Evolutionary conservation across 2,113 vertebrate genomes (phyloP).

Genomic region (Charina bottae): DNA sequence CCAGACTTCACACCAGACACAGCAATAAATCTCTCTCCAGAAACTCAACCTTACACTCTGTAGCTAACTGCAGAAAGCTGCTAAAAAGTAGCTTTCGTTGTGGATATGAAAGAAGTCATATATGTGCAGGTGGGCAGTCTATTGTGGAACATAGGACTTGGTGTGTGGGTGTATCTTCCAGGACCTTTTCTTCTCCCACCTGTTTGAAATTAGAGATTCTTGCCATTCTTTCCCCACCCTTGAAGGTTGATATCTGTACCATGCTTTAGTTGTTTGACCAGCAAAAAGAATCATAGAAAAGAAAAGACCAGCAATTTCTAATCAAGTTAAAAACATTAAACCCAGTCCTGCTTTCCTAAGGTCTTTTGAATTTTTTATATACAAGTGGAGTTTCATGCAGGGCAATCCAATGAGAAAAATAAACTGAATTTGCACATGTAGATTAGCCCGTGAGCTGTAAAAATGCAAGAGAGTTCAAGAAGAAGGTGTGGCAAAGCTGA

Average conservation of each 20-base stretch:
- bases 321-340: no score
- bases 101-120: background rate
- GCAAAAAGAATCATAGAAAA: no score
- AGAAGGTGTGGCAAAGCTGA: background rate
- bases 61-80: no score
- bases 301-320: no score
- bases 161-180: no score
- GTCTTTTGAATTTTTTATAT: background rate
- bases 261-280: no score
- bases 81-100: background rate
- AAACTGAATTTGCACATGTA: background rate
- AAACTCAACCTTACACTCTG: background rate
- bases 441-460: background rate
- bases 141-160: no score
- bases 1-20: background rate
- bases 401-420: background rate
- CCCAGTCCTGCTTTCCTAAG: background rate
- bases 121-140: no score
- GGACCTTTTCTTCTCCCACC: no score
- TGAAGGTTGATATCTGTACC: no score
- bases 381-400: background rate
- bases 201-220: no score
- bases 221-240: no score
- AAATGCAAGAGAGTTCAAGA: background rate
- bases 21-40: background rate